Base-by-base conservation (phyloP, 1,140 invertebrate genomes). In the Dreissena rostriformis region DNA sequence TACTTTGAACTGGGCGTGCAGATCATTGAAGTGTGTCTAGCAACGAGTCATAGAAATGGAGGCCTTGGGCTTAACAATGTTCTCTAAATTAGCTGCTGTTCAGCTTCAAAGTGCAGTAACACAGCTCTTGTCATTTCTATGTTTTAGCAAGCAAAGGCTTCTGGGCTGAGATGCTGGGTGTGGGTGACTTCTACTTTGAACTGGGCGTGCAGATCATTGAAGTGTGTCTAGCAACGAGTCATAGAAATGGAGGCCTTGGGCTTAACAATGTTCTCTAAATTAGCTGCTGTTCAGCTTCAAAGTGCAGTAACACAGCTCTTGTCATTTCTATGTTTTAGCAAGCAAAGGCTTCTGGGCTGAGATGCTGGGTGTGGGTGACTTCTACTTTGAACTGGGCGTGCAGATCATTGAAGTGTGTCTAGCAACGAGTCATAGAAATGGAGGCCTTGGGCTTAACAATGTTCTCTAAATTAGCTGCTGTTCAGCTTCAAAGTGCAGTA, bases 1-100 rank as follows among this genome's bases (percentile, higher is more conserved):
- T 99, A 99, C 91, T 99, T 99, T 93, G 98, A 99, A 94, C 93
- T 99, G 7, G 98, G 98, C n/a, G 97, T 99, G 4, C 98, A 99
- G 94, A 97, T 99, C 83, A 96, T 99, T 0, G 99, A 99, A 95
- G 97, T 99, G 0, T 99, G 98, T 92, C 94, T 99, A 89, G 97
- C 98, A 0, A 98, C 97, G 7, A 95, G 93, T 85, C 94, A 95
- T 79, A 93, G 93, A 28, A 96, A 96, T 91, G 95, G 95, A n/a
- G n/a, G n/a, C n/a, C n/a, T n/a, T n/a, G n/a, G n/a, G n/a, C n/a
- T n/a, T n/a, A n/a, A n/a, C n/a, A n/a, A n/a, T n/a, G n/a, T n/a
- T n/a, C n/a, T n/a, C n/a, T n/a, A n/a, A n/a, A n/a, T n/a, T n/a
- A n/a, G n/a, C n/a, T n/a, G n/a, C n/a, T n/a, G n/a, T n/a, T n/a